phyloP scores from a whole-genome alignment of 2,113 vertebrate genomes.

The Rhinichthys klamathensis region DNA sequence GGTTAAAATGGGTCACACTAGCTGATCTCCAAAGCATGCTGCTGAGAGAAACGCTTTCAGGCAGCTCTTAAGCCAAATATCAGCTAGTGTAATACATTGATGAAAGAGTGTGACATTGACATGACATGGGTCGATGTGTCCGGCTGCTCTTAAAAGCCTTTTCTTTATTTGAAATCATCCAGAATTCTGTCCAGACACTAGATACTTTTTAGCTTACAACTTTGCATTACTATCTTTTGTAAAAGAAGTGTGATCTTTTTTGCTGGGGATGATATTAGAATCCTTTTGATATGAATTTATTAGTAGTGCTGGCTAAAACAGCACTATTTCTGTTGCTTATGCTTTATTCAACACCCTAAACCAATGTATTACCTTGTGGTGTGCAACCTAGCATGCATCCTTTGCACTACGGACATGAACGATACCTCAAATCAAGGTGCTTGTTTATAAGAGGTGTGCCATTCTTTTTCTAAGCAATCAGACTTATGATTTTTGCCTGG shows the following conservation, averaged over 20 bases:
- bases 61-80: background rate
- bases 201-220: background rate
- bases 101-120: background rate
- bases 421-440: background rate
- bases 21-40: slow-evolving; percentile 2
- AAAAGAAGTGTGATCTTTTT: background rate
- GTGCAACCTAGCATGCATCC: background rate
- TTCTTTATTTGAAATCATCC: slow-evolving; percentile 8
- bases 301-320: background rate
- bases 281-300: background rate
- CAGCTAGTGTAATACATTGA: background rate
- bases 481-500: too few relatives aligned
- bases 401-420: background rate
- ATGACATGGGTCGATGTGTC: slow-evolving; percentile 4
- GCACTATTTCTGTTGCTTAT: background rate
- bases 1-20: slow-evolving; percentile 50
- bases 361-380: background rate
- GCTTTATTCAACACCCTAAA: background rate
- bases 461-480: background rate
- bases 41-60: background rate
- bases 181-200: background rate
- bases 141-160: slow-evolving; percentile 14
- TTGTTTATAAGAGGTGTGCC: background rate
- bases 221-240: background rate
- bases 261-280: background rate